Evolutionary conservation across 2,797 vertebrate species (phyloP).

Genomic region (Fistularia tabacaria): DNA sequence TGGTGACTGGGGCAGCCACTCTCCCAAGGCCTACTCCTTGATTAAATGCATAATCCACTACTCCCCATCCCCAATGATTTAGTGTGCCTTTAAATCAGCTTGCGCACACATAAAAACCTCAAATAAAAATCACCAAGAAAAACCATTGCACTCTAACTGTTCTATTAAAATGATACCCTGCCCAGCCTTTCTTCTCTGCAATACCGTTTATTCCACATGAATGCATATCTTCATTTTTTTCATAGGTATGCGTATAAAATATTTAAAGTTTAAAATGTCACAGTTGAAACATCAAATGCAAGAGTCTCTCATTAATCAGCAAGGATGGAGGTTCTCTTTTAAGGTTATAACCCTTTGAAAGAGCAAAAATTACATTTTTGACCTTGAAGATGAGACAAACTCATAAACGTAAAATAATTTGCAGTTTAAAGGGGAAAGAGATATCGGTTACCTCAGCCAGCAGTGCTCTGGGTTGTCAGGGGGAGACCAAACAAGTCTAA

Average conservation of each 20-base stretch:
- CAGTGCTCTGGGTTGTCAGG: conserved; percentile 59
- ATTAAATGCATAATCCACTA: conserved; percentile 88
- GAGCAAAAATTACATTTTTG: conserved; percentile 89
- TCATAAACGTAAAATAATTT: conserved; percentile 89
- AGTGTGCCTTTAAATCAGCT: conserved; percentile 85
- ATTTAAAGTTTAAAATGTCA: conserved; percentile 89
- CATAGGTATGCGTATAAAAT: conserved; percentile 85
- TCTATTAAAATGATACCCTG: conserved; percentile 83
- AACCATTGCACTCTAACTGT: conserved; percentile 84
- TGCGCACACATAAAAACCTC: conserved; percentile 84
- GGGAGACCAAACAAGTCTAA: conserved; percentile 80
- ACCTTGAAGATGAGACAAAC: conserved; percentile 90
- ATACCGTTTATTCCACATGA: conserved; percentile 88
- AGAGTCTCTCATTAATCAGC: conserved; percentile 84
- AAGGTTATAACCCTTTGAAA: conserved; percentile 90
- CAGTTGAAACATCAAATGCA: conserved; percentile 85
- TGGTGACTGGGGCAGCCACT: conserved; percentile 75
- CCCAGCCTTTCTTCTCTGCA: conserved; percentile 79
- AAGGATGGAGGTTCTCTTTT: conserved; percentile 83
- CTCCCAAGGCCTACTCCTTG: conserved; percentile 82
- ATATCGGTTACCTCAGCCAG: conserved; percentile 78
- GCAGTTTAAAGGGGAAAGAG: conserved; percentile 82
- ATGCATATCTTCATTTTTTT: conserved; percentile 83
- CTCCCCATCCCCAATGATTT: conserved; percentile 79
- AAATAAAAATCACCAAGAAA: conserved; percentile 86